Conservation (phyloP, 1,140 invertebrate genomes). For the Mactra quadrangularis region DNA sequence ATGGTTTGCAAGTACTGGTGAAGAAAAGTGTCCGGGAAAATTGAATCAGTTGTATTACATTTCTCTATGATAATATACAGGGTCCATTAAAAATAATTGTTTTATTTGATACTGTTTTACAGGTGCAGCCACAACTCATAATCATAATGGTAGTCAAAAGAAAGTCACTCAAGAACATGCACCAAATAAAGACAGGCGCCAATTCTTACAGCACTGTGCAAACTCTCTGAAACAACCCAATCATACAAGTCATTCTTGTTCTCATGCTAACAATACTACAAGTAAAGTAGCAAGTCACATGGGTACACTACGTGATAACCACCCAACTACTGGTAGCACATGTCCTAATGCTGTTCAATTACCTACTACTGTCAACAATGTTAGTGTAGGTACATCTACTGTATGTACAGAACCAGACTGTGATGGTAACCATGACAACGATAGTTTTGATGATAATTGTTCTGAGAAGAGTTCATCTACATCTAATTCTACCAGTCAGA, state of each 20-base stretch:
- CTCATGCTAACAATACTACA: constrained; percentile 52
- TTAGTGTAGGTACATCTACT: constrained; percentile 79
- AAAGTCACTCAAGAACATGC: constrained; percentile 63
- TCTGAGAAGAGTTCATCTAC: constrained; percentile 85
- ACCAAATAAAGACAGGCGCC: constrained; percentile 68
- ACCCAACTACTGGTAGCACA: neutral
- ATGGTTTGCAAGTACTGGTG: too few relatives aligned
- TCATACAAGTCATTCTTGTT: constrained; percentile 55
- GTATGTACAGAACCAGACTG: constrained; percentile 80
- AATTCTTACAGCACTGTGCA: constrained; percentile 68
- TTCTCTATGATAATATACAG: too few relatives aligned
- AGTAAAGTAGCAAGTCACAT: constrained; percentile 17
- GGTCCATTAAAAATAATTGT: too few relatives aligned
- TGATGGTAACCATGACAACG: constrained; percentile 80
- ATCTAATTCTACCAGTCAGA: constrained; percentile 83
- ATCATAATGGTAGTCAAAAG: constrained; percentile 34
- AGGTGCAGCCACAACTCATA: constrained; percentile 31
- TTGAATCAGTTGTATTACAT: too few relatives aligned
- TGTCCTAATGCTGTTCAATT: constrained; percentile 67
- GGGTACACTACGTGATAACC: constrained; percentile 15
- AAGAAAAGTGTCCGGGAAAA: too few relatives aligned
- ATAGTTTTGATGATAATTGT: constrained; percentile 84
- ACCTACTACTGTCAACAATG: constrained; percentile 76
- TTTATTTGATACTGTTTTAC: too few relatives aligned
- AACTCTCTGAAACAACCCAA: constrained; percentile 60